A percentile compares a stretch with the other conserved stretches of the same genome.
phyloP scores from a whole-genome alignment of 2,797 vertebrate genomes.

The Oryzias dopingdopingensis region DNA sequence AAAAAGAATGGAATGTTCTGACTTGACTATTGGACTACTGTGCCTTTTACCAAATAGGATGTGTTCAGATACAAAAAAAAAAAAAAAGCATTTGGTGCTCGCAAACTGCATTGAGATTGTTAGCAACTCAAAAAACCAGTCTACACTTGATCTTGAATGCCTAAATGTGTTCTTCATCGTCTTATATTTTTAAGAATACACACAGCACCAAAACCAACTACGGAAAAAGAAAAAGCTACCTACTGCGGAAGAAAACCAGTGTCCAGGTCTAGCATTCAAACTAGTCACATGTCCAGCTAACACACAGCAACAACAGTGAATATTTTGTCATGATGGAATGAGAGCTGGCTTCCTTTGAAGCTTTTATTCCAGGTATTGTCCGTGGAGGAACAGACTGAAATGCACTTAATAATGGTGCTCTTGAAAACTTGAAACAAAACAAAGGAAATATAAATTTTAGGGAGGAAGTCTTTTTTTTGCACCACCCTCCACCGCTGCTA shows the following conservation, averaged over 20 bases:
- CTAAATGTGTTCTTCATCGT: slow-evolving; percentile 40
- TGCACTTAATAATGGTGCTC: slow-evolving; percentile 51
- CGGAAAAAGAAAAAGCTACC: slow-evolving; percentile 4
- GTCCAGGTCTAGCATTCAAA: slow-evolving; percentile 25
- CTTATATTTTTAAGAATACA: slow-evolving; percentile 15
- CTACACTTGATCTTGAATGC: slow-evolving; percentile 42
- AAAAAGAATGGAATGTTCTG: slow-evolving; percentile 34
- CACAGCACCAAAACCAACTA: slow-evolving; percentile 24
- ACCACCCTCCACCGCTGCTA: slow-evolving; percentile 64
- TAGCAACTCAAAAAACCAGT: slow-evolving; percentile 54
- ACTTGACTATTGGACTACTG: slow-evolving; percentile 70
- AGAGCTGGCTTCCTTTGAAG: slow-evolving; percentile 26
- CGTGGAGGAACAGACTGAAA: slow-evolving; percentile 36
- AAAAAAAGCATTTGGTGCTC: slow-evolving; percentile 51
- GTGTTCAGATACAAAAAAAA: slow-evolving; percentile 37
- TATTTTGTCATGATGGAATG: slow-evolving; percentile 16
- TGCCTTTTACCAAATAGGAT: slow-evolving; percentile 81
- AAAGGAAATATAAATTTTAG: slow-evolving; percentile 41
- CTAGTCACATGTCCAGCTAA: slow-evolving; percentile 8
- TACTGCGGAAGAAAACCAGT: slow-evolving; percentile 12
- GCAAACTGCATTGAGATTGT: slow-evolving; percentile 65
- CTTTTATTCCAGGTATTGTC: slow-evolving; percentile 29
- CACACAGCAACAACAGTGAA: slow-evolving; percentile 30
- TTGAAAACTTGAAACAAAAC: slow-evolving; percentile 59
- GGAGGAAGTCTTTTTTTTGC: slow-evolving; percentile 50